These are phyloP conservation scores for Zelleria hepariella DNA, from an alignment of 2,888 invertebrate species.

Conservation along the genomic window DNA sequence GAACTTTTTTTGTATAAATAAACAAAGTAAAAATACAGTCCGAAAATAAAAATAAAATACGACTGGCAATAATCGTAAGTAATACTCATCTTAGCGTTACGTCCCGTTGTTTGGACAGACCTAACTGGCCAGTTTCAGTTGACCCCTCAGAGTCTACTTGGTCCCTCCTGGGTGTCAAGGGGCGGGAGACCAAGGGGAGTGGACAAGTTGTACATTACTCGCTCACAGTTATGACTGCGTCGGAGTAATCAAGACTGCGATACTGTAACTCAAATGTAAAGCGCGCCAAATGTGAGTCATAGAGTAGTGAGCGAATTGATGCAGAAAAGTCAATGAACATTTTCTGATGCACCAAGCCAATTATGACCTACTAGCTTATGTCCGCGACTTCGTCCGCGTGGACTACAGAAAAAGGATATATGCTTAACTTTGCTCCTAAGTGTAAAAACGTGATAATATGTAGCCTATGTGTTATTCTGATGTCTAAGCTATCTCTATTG, in stretches of 20 bases:
- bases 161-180: neutral
- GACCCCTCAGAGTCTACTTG: neutral
- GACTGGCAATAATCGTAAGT: slow-evolving; percentile 6
- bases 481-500: no score
- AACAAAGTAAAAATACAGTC: neutral
- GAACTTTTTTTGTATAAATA: slow-evolving; percentile 2
- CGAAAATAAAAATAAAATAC: slow-evolving; percentile 7
- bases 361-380: no score
- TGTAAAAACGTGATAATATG: no score
- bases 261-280: slow-evolving; percentile 5
- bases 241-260: slow-evolving; percentile 6
- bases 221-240: slow-evolving; percentile 5
- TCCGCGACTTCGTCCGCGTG: no score
- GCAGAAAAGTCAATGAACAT: neutral
- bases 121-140: neutral
- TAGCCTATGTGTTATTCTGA: no score
- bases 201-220: slow-evolving; percentile 5
- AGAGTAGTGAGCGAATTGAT: neutral
- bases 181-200: neutral
- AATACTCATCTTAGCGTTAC: slow-evolving; percentile 4
- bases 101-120: slow-evolving; percentile 3
- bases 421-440: no score
- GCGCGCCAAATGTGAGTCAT: neutral
- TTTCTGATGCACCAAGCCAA: no score
- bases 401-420: no score